These are phyloP conservation scores for Chondrosia reniformis DNA, from an alignment of 37 sponge, comb jelly and placozoan genomes.

Conservation along the genomic window DNA sequence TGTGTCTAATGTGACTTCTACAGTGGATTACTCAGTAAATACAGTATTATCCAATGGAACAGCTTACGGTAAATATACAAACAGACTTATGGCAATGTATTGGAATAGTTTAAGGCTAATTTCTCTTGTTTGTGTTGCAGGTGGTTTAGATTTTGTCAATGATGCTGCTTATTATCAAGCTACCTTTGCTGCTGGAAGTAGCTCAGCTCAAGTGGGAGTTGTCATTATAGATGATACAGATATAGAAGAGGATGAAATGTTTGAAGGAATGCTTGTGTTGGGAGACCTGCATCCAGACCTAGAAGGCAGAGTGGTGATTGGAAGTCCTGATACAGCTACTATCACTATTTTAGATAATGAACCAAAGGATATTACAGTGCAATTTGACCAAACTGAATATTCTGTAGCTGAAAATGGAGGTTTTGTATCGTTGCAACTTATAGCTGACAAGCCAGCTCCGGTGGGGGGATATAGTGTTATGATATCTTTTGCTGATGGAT, in stretches of 20 bases:
- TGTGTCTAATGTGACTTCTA: conserved; percentile 3
- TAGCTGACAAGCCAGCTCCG: neutral
- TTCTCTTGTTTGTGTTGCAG: too few species aligned
- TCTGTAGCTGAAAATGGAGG: conserved; percentile 21
- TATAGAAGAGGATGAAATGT: conserved; percentile 16
- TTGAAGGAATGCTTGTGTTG: neutral
- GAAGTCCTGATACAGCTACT: neutral
- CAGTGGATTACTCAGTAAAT: too few species aligned
- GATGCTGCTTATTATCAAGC: neutral
- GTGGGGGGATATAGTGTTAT: too few species aligned
- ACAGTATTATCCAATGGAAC: too few species aligned
- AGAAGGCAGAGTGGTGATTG: neutral
- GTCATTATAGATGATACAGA: conserved; percentile 1
- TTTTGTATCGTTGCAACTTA: neutral
- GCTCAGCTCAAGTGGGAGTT: neutral
- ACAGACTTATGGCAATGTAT: too few species aligned
- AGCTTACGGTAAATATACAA: too few species aligned
- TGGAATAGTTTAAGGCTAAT: too few species aligned
- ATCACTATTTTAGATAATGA: conserved; percentile 3
- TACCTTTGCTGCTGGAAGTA: conserved; percentile 13
- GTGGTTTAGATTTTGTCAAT: too few species aligned
- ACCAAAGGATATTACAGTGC: neutral
- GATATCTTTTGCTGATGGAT: too few species aligned
- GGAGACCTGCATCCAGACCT: too few species aligned
- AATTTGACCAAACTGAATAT: neutral